Percentiles rank a stretch among this genome's conserved stretches.
These are phyloP conservation scores for Chesias legatella DNA, from an alignment of 2,888 invertebrate species.

Conservation along the genomic window DNA sequence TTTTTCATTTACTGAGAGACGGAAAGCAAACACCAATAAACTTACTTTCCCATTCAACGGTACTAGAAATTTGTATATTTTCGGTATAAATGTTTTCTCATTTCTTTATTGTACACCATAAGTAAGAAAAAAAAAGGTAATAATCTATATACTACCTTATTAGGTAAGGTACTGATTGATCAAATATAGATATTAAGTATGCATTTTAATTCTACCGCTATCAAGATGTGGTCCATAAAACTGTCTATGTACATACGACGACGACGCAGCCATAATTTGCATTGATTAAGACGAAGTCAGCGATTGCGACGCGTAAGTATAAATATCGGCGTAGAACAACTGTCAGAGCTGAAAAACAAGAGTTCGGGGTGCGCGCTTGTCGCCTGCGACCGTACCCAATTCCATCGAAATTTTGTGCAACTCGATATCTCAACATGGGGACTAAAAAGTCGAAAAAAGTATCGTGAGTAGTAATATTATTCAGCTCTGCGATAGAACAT, in stretches of 20 bases:
- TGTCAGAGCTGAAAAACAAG: conserved; percentile 4
- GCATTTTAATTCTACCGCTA: no score
- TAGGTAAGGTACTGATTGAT: no score
- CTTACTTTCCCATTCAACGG: no score
- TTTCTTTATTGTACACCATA: no score
- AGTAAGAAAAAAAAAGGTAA: no score
- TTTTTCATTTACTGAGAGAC: no score
- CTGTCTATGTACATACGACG: background rate
- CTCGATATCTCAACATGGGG: conserved; percentile 7
- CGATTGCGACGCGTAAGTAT: conserved; percentile 20
- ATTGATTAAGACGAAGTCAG: conserved; percentile 21
- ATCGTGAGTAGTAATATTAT: conserved; percentile 5
- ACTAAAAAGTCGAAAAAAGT: conserved; percentile 14
- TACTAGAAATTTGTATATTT: no score
- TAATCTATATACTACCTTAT: no score
- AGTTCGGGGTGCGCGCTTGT: conserved; percentile 1
- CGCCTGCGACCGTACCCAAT: conserved; percentile 2
- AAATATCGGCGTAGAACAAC: conserved; percentile 15
- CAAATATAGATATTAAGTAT: no score
- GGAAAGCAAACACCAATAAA: no score
- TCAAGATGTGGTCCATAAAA: background rate
- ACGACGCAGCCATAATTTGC: conserved; percentile 13
- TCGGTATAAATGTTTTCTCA: no score
- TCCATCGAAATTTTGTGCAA: no score
- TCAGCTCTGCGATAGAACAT: background rate